phyloP scores from a whole-genome alignment of 2,113 vertebrate species.

The Hepsetus odoe region DNA sequence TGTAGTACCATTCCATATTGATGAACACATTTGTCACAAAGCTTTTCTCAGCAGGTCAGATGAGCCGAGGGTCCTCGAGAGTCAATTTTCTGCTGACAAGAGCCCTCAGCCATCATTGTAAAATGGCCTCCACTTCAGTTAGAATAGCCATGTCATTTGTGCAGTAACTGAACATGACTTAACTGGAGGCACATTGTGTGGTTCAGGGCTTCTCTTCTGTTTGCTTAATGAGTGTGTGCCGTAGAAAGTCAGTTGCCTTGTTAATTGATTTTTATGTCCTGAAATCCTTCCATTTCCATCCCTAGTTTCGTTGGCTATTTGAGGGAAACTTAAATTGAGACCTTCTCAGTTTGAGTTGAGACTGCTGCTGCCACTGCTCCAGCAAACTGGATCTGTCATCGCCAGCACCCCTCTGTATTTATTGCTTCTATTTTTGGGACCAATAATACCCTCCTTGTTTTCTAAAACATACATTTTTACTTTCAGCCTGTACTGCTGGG shows the following conservation, averaged over 20 bases:
- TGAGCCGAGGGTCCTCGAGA: constrained; percentile 16
- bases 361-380: constrained; percentile 3
- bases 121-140: constrained; percentile 40
- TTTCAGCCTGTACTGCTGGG: neutral
- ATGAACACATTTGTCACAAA: constrained; percentile 40
- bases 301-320: neutral
- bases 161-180: constrained; percentile 17
- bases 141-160: constrained; percentile 39
- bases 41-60: constrained; percentile 30
- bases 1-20: constrained; percentile 39
- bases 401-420: neutral
- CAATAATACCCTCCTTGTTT: neutral
- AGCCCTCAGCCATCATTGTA: constrained; percentile 18
- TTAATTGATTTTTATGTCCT: neutral
- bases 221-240: neutral
- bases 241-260: neutral
- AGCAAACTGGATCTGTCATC: constrained; percentile 36
- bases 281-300: neutral
- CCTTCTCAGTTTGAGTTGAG: neutral
- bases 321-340: neutral
- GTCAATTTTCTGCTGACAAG: constrained; percentile 27
- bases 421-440: constrained; percentile 6
- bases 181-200: constrained; percentile 1
- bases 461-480: neutral
- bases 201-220: neutral